Conservation (phyloP, 2,888 invertebrate genomes). For the Melitaea athalia region DNA sequence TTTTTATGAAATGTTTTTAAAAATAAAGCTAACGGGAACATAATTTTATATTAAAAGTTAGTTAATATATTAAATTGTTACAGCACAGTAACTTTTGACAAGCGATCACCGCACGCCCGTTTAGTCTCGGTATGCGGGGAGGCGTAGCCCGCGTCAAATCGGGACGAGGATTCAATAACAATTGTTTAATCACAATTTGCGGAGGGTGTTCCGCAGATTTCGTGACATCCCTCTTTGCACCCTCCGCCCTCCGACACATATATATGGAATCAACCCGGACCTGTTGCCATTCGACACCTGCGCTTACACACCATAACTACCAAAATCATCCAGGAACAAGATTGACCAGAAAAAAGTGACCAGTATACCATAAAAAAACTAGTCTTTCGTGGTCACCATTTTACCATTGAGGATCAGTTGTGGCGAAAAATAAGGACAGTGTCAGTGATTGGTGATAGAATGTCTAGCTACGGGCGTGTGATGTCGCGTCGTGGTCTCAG, state of each 20-base stretch:
- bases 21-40: no score
- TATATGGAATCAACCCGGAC: slow-evolving; percentile 30
- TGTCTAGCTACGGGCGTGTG: slow-evolving; percentile 39
- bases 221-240: slow-evolving; percentile 36
- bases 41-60: no score
- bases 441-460: slow-evolving; percentile 5
- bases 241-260: slow-evolving; percentile 33
- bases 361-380: neutral
- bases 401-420: neutral
- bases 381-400: no score
- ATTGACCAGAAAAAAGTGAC: neutral
- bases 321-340: neutral
- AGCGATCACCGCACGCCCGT: slow-evolving; percentile 1
- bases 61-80: neutral
- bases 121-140: slow-evolving; percentile 26
- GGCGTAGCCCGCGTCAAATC: slow-evolving; percentile 20
- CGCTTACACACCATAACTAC: slow-evolving; percentile 16
- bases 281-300: slow-evolving; percentile 25
- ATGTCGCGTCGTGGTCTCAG: slow-evolving; percentile 57
- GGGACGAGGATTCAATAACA: slow-evolving; percentile 44
- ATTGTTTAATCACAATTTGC: slow-evolving; percentile 57
- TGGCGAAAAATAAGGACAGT: neutral
- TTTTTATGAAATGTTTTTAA: no score
- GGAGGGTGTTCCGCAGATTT: slow-evolving; percentile 54
- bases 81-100: neutral